Evolutionary conservation across 2,888 invertebrate genomes (phyloP), one percentile per base, ranked within the genome.

Genomic region (Pardosa pseudoannulata): DNA sequence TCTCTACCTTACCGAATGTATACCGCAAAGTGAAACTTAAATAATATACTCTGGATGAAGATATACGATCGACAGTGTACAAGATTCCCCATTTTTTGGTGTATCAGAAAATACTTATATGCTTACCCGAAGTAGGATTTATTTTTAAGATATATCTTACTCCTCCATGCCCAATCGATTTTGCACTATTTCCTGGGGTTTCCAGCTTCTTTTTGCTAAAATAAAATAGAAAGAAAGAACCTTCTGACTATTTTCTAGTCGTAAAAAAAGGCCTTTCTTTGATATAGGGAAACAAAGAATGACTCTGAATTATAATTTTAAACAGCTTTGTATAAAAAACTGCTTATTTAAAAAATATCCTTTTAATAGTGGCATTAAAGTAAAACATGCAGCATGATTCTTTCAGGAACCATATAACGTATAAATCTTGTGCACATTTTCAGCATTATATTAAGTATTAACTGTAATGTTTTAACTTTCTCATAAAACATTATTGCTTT

Each of bases 61-160:
- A 56, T 56, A 56, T 56, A 56, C 23, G 23, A 23, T 3, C 23
- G 3, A 19, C 1, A 11, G 5, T 23, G 56, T 11, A 23, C 56
- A 23, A 23, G 56, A 56, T 16, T 19, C 23, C n/a, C 23, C 56
- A 1, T 9, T 56, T 23, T 56, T 56, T 56, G n/a, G 23, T 56
- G 56, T 56, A 56, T 56, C 56, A 56, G 56, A 56, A 56, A 56
- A 56, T 56, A 56, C 56, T 56, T 56, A 56, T 56, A 56, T 56
- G 23, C 56, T 56, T 56, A 56, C 56, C 56, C 5, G 5, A 6
- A 56, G 56, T 56, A 56, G 56, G 56, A 56, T 56, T 56, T 56
- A 56, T 56, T 19, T 56, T 56, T 56, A 56, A 56, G 23, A 23
- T 56, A 56, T 23, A 56, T 56, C 46, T 46, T 23, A 56, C 16